Percentiles rank a stretch among this genome's conserved stretches.
Conservation (phyloP, 2,888 invertebrate genomes). For the Hetaerina titia region DNA sequence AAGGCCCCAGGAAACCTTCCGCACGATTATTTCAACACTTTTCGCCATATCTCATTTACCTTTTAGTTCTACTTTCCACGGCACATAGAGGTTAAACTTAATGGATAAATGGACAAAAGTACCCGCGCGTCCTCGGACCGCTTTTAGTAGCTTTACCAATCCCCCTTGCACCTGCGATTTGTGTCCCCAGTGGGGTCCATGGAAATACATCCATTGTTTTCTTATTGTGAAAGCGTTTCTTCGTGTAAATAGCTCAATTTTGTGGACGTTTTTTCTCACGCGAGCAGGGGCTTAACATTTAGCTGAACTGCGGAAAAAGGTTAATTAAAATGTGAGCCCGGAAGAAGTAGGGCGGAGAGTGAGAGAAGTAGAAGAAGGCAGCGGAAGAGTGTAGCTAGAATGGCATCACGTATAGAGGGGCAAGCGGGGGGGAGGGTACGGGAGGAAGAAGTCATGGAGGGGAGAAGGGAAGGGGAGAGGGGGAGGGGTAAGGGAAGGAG, state of each 20-base stretch:
- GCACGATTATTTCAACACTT: too few relatives aligned
- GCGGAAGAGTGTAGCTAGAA: background rate
- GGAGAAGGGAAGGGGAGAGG: background rate
- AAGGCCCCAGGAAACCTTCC: too few relatives aligned
- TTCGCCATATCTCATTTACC: too few relatives aligned
- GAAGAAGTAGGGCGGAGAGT: too few relatives aligned
- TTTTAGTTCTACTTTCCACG: too few relatives aligned
- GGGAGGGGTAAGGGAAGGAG: background rate
- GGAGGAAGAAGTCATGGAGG: background rate
- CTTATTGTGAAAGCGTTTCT: background rate
- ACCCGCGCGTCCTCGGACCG: too few relatives aligned
- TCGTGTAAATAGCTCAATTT: background rate
- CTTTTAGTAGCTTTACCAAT: too few relatives aligned
- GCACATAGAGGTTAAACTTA: too few relatives aligned
- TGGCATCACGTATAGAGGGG: background rate
- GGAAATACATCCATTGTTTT: background rate
- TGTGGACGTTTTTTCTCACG: background rate
- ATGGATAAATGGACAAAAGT: too few relatives aligned
- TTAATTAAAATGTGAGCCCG: background rate
- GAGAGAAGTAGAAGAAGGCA: background rate
- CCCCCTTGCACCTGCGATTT: too few relatives aligned
- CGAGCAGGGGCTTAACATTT: background rate
- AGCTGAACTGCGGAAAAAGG: constrained; percentile 12
- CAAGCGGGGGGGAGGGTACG: background rate
- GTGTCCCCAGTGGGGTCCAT: too few relatives aligned